Evolutionary conservation across 1,140 invertebrate species (phyloP).

Genomic region (Drosophila pectinifera): DNA sequence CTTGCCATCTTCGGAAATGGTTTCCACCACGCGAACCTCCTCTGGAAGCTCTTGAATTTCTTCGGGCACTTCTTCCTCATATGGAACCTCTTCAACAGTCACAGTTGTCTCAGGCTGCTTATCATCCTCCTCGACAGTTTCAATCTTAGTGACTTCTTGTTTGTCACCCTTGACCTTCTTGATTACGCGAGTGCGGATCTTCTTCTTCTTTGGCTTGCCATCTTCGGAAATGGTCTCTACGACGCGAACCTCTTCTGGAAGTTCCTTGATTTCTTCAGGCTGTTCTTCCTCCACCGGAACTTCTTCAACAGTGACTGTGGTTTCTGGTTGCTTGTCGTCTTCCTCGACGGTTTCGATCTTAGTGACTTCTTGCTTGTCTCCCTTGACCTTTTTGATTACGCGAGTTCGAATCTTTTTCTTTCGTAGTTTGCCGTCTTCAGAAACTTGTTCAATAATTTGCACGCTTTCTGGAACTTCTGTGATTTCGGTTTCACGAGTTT

Average conservation of each 20-base stretch:
- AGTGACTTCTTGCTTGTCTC: slow-evolving; percentile 25
- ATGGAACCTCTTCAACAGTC: too few relatives aligned
- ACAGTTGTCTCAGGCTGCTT: too few relatives aligned
- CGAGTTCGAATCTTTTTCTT: slow-evolving; percentile 37
- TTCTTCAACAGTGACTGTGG: slow-evolving; percentile 18
- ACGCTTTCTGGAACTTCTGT: slow-evolving; percentile 66
- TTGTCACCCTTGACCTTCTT: too few relatives aligned
- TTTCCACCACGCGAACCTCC: too few relatives aligned
- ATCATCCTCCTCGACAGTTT: too few relatives aligned
- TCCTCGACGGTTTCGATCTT: slow-evolving; percentile 39
- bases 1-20: too few relatives aligned
- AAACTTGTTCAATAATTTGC: slow-evolving; percentile 44
- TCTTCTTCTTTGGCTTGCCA: too few relatives aligned
- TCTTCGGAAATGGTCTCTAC: too few relatives aligned
- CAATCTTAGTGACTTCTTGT: too few relatives aligned
- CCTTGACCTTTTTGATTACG: slow-evolving; percentile 30
- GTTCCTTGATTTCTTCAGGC: slow-evolving; percentile 14
- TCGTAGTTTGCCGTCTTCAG: slow-evolving; percentile 23
- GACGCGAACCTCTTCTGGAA: slow-evolving; percentile 25
- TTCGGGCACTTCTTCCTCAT: too few relatives aligned
- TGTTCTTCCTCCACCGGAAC: background rate
- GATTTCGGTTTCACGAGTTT: slow-evolving; percentile 85
- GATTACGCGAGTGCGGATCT: too few relatives aligned
- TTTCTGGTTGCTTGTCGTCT: slow-evolving; percentile 19
- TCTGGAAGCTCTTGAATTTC: too few relatives aligned